Conservation (phyloP, 1,140 invertebrate genomes). For the Nixonia krombeini region DNA sequence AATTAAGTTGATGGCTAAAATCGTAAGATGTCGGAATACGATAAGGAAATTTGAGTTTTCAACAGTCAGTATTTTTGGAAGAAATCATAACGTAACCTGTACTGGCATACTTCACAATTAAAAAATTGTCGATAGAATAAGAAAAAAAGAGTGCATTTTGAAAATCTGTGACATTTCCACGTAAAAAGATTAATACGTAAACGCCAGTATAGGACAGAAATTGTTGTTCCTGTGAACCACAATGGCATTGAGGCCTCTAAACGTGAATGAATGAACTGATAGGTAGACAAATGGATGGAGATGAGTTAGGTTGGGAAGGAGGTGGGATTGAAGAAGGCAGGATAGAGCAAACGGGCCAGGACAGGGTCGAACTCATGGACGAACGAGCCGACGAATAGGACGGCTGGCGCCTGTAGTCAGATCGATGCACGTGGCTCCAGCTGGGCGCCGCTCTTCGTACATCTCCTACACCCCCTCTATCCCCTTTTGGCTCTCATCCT, state of each 20-base stretch:
- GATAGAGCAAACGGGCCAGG: conserved; percentile 39
- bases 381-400: conserved; percentile 72
- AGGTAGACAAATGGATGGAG: conserved; percentile 1
- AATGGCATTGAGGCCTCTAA: background rate
- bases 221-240: background rate
- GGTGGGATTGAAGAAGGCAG: conserved; percentile 18
- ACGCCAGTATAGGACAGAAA: too few relatives aligned
- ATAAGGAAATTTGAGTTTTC: too few relatives aligned
- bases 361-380: conserved; percentile 72
- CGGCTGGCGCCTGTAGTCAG: conserved; percentile 71
- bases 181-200: too few relatives aligned
- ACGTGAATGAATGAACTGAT: conserved; percentile 1
- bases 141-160: too few relatives aligned
- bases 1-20: too few relatives aligned
- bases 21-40: too few relatives aligned
- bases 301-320: background rate
- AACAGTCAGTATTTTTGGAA: too few relatives aligned
- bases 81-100: too few relatives aligned
- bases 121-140: too few relatives aligned
- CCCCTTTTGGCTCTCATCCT: conserved; percentile 61
- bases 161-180: too few relatives aligned
- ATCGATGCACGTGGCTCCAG: conserved; percentile 73
- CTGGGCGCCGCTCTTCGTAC: conserved; percentile 71
- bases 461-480: conserved; percentile 66
- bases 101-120: too few relatives aligned